A percentile compares a stretch with the other conserved stretches of the same genome.
phyloP scores from a whole-genome alignment of 2,113 vertebrate species.

The Fukomys damarensis region DNA sequence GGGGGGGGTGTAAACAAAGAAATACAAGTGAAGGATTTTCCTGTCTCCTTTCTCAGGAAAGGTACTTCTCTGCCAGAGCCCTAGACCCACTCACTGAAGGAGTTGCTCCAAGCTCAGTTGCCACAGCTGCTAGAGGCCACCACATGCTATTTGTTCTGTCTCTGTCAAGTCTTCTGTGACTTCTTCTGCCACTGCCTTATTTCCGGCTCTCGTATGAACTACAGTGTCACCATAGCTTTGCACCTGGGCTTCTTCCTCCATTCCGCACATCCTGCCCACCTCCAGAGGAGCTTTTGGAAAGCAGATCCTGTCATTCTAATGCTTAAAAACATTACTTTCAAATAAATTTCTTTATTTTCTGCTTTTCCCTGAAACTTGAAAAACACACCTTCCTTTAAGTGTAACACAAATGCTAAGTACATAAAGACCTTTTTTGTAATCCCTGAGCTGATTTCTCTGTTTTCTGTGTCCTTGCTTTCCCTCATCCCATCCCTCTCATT shows the following conservation, averaged over 20 bases:
- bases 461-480: background rate
- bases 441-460: background rate
- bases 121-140: background rate
- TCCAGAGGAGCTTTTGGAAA: background rate
- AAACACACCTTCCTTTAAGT: background rate
- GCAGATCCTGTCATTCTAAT: background rate
- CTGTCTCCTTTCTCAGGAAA: background rate
- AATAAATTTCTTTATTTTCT: background rate
- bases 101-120: background rate
- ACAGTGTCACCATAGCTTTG: background rate
- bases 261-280: background rate
- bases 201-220: background rate
- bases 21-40: background rate
- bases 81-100: background rate
- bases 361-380: background rate
- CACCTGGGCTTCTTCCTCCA: background rate
- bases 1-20: background rate
- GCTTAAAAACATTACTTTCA: conserved; percentile 9
- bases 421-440: background rate
- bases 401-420: background rate
- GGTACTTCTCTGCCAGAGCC: background rate
- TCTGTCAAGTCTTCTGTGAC: background rate
- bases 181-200: background rate
- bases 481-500: too few species aligned
- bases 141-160: background rate